Percentiles rank a stretch among this genome's conserved stretches.
Evolutionary conservation across 2,888 invertebrate species (phyloP).

Genomic region (Caenorhabditis zanzibari): DNA sequence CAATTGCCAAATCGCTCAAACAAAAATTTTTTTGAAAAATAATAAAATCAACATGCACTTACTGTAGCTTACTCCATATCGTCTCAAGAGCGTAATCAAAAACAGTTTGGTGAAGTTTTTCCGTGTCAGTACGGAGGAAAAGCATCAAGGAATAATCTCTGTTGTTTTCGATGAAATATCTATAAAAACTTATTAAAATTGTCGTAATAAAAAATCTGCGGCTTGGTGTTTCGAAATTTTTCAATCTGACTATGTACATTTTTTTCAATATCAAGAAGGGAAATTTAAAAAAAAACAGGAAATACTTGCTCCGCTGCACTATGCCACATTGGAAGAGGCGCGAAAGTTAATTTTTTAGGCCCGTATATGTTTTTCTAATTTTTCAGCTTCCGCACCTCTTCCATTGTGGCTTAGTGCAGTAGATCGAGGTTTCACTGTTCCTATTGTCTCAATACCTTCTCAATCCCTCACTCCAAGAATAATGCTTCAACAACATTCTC

Average conservation of each 20-base stretch:
- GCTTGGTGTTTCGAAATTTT: too few relatives aligned
- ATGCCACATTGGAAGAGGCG: too few relatives aligned
- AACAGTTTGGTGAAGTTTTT: slow-evolving; percentile 51
- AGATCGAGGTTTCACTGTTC: too few relatives aligned
- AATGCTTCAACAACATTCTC: slow-evolving; percentile 90
- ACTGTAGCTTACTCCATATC: slow-evolving; percentile 71
- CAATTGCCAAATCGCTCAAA: slow-evolving; percentile 72
- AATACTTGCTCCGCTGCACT: too few relatives aligned
- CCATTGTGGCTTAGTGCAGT: too few relatives aligned
- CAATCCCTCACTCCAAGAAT: slow-evolving; percentile 68
- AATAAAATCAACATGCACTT: background rate
- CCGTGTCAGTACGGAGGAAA: slow-evolving; percentile 40
- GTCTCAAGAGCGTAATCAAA: slow-evolving; percentile 71
- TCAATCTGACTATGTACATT: too few relatives aligned
- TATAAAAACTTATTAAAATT: background rate
- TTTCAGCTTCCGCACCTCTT: too few relatives aligned
- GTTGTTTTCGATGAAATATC: slow-evolving; percentile 39
- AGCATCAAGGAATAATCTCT: slow-evolving; percentile 50
- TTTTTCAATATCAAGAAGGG: too few relatives aligned
- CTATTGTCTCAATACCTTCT: slow-evolving; percentile 34
- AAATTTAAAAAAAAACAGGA: too few relatives aligned
- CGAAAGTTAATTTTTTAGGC: too few relatives aligned
- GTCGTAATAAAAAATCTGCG: too few relatives aligned
- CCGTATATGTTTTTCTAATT: too few relatives aligned
- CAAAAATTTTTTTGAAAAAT: slow-evolving; percentile 46